These are phyloP conservation scores for Centropus unirufus DNA, from an alignment of 2,113 vertebrate species.

Conservation along the genomic window DNA sequence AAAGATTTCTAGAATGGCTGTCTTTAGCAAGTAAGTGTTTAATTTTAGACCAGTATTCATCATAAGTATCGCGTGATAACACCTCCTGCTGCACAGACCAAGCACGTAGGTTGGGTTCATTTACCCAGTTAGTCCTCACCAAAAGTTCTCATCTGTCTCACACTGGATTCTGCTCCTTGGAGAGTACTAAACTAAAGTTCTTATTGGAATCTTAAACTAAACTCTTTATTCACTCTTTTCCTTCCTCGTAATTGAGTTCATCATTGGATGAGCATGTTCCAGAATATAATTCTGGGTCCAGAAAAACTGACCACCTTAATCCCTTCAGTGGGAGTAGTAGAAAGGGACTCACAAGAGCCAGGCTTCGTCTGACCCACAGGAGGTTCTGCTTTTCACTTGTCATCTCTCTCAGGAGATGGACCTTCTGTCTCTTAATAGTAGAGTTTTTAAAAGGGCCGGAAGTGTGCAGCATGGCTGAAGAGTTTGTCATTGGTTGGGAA, in stretches of 20 bases:
- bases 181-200: background rate
- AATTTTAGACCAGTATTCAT: background rate
- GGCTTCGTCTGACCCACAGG: background rate
- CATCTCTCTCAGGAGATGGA: background rate
- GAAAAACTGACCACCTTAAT: background rate
- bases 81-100: background rate
- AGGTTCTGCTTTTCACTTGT: background rate
- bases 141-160: background rate
- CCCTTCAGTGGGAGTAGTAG: background rate
- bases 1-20: background rate
- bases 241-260: background rate
- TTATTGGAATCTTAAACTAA: background rate
- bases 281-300: background rate
- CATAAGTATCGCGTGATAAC: accelerated
- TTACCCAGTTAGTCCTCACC: background rate
- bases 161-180: background rate
- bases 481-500: background rate
- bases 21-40: background rate
- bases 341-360: background rate
- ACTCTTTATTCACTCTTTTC: background rate
- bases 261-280: background rate
- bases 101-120: background rate
- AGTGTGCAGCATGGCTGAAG: background rate
- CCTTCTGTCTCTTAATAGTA: background rate
- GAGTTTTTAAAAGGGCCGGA: background rate